Percentiles rank a stretch among this genome's conserved stretches.
Evolutionary conservation across 2,113 vertebrate genomes (phyloP).

Genomic region (Microcebus jonahi): DNA sequence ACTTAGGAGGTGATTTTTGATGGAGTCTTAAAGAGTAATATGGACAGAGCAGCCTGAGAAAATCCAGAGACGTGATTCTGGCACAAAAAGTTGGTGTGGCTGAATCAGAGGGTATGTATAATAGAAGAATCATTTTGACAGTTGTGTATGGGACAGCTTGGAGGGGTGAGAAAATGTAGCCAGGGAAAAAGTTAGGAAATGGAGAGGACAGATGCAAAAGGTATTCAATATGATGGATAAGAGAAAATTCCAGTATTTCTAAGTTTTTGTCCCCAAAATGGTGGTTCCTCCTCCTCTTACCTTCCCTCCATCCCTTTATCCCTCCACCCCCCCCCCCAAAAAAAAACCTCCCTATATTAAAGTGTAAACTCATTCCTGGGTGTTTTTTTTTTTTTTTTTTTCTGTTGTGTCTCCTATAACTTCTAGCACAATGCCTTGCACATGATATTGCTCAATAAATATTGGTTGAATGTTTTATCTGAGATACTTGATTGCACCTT

Average conservation of each 20-base stretch:
- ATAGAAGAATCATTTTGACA: not conserved
- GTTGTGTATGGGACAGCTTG: not conserved
- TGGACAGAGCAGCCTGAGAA: not conserved
- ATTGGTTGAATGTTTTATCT: constrained; percentile 41
- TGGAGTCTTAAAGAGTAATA: not conserved
- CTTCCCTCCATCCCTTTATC: not conserved
- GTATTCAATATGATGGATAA: not conserved
- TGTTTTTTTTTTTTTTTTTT: not conserved
- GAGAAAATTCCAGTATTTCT: not conserved
- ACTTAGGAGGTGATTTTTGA: not conserved
- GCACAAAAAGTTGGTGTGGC: not conserved
- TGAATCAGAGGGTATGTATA: not conserved
- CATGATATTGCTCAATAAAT: constrained; percentile 20
- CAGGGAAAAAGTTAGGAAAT: not conserved
- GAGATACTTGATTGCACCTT: not conserved
- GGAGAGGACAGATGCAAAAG: not conserved
- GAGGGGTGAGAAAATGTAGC: not conserved
- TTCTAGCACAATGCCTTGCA: not conserved
- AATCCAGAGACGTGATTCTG: not conserved
- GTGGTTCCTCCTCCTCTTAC: not conserved
- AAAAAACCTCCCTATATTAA: not conserved
- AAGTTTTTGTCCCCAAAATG: not conserved
- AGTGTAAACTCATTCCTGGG: not conserved
- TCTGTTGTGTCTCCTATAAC: not conserved
- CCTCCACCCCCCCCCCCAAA: not conserved